Percentiles rank a stretch among this genome's conserved stretches.
Evolutionary conservation across 2,888 invertebrate species (phyloP).

Genomic region (Clusia tigrina): DNA sequence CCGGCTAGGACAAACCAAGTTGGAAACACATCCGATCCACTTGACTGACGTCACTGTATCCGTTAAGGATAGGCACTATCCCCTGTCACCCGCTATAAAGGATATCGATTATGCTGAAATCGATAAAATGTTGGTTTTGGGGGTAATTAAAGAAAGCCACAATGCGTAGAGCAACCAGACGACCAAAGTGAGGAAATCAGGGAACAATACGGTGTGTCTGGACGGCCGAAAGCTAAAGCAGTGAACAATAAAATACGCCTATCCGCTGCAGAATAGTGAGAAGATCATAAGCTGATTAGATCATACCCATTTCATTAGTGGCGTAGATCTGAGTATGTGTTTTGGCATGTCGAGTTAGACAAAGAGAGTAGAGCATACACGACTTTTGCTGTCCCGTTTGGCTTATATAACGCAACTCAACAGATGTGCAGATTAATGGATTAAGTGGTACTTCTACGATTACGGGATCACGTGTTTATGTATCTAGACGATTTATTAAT

Average conservation of each 20-base stretch:
- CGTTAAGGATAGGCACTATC: slow-evolving; percentile 22
- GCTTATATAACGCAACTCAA: too few species aligned
- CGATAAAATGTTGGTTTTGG: slow-evolving; percentile 45
- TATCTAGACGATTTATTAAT: too few species aligned
- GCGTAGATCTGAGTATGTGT: slow-evolving; percentile 22
- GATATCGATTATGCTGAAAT: slow-evolving; percentile 38
- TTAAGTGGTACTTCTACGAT: too few species aligned
- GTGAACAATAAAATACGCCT: background rate
- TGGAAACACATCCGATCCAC: too few species aligned
- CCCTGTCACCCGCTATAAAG: slow-evolving; percentile 30
- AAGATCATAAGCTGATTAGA: slow-evolving; percentile 24
- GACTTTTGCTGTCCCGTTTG: too few species aligned
- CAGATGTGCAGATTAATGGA: too few species aligned
- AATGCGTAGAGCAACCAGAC: slow-evolving; percentile 28
- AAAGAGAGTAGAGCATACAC: too few species aligned
- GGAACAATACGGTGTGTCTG: slow-evolving; percentile 28
- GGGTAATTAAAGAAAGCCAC: slow-evolving; percentile 42
- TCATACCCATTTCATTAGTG: too few species aligned
- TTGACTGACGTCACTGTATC: background rate
- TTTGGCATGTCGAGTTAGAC: slow-evolving; percentile 21
- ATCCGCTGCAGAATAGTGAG: slow-evolving; percentile 7
- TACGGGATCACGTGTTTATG: too few species aligned
- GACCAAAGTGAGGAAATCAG: slow-evolving; percentile 24
- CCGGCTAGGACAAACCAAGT: too few species aligned
- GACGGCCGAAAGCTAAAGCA: slow-evolving; percentile 24